Evolutionary conservation across 2,797 vertebrate genomes (phyloP), one percentile per base, ranked within the genome.

Genomic region (Hoplostethus mediterraneus): DNA sequence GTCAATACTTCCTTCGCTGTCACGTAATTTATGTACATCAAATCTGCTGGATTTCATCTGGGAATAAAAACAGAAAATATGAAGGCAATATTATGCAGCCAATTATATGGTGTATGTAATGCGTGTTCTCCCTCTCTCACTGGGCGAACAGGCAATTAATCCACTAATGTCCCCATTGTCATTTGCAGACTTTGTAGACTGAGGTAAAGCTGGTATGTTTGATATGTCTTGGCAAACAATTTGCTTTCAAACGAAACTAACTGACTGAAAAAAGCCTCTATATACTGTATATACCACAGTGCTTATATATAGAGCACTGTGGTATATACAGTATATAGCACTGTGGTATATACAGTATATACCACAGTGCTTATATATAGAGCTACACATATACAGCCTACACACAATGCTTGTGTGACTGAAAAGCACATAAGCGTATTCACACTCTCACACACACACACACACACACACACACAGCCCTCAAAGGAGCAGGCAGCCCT

Each of bases 141-240:
- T 13, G 63, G 59, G 60, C 9, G 42, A 66, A 48, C 7, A n/a
- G 10, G 63, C 84, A 81, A 91, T 87, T 86, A 78, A 87, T 86
- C 71, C 57, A 44, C 36, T 65, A 10, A 54, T 31, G 38, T 73
- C 70, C 62, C 13, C 5, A 77, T 75, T 58, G 66, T 36, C 57
- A 73, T 82, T 83, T 74, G 61, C 60, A 65, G 80, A 71, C 28
- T 59, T 72, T 59, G 21, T 68, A 81, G 25, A 17, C 25, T 9
- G 30, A 53, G 33, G 49, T 40, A 53, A 54, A 14, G 49, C 78
- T 21, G 21, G 21, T 21, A 21, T 21, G 21, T 21, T 21, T 21
- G 21, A 83, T 74, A 69, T 79, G 79, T 78, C 79, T 78, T 78
- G 82, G 71, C 75, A 87, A 82, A 82, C 60, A 66, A 40, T 1